A percentile compares a stretch with the other conserved stretches of the same genome.
Evolutionary conservation across 2,888 invertebrate species (phyloP).

Genomic region (Zhuqinia jingwanae): DNA sequence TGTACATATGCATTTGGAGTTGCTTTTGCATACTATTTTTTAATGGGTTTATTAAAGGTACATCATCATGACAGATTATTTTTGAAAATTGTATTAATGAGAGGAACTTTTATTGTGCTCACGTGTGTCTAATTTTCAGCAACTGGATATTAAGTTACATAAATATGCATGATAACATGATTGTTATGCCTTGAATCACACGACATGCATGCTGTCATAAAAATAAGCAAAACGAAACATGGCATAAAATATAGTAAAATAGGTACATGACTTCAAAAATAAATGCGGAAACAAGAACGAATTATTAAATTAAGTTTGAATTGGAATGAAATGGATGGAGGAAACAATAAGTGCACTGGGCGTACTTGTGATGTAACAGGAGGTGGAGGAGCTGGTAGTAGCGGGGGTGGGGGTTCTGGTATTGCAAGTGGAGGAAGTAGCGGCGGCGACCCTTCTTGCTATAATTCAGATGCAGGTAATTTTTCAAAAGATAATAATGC

Average conservation of each 20-base stretch:
- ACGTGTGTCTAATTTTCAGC: slow-evolving; percentile 27
- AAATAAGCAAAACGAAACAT: background rate
- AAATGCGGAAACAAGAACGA: slow-evolving; percentile 6
- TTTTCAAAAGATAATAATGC: background rate
- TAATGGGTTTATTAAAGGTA: slow-evolving; percentile 3
- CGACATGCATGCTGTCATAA: background rate
- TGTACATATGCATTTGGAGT: background rate
- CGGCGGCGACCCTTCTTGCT: slow-evolving; percentile 64
- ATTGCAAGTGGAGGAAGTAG: slow-evolving; percentile 44
- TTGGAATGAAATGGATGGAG: background rate
- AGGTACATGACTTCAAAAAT: background rate
- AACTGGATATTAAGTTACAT: too few species aligned
- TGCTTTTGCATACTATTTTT: background rate
- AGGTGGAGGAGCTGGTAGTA: background rate
- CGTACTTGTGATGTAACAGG: slow-evolving; percentile 61
- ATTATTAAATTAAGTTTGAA: background rate
- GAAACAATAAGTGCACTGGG: slow-evolving; percentile 11
- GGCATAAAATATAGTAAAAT: background rate
- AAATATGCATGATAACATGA: background rate
- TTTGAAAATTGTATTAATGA: slow-evolving; percentile 9
- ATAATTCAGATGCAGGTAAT: slow-evolving; percentile 69
- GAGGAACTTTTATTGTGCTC: slow-evolving; percentile 5
- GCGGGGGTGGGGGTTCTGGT: background rate
- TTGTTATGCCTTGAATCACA: background rate
- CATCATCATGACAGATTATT: background rate